phyloP scores from a whole-genome alignment of 2,113 vertebrate species.

The Campylorhamphus procurvoides region DNA sequence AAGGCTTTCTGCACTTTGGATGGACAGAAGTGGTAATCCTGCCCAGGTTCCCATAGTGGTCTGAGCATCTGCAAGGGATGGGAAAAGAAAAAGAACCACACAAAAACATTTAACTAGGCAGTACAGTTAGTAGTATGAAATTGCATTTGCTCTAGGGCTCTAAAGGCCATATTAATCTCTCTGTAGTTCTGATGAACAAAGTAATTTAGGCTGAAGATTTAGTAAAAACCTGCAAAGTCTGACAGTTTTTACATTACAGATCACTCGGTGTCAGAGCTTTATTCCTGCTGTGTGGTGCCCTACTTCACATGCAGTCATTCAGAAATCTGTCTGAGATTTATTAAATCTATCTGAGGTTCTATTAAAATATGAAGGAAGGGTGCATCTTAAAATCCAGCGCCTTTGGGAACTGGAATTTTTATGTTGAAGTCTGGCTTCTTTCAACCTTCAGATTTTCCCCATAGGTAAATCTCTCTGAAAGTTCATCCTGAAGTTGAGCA shows the following conservation, averaged over 20 bases:
- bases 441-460: not conserved
- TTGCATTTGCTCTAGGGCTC: not conserved
- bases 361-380: not conserved
- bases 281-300: not conserved
- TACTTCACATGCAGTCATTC: not conserved
- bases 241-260: not conserved
- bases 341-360: not conserved
- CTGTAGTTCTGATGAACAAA: slow-evolving; percentile 7
- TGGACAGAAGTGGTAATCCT: not conserved
- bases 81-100: not conserved
- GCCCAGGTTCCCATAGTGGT: not conserved
- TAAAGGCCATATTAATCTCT: not conserved
- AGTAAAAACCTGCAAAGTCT: slow-evolving; percentile 1
- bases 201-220: slow-evolving; percentile 6
- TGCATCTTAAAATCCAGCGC: not conserved
- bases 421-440: not conserved
- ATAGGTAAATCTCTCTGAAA: not conserved
- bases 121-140: not conserved
- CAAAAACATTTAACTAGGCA: not conserved
- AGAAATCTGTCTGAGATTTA: not conserved
- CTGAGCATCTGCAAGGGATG: not conserved
- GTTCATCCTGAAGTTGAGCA: not conserved
- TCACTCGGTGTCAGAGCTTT: not conserved
- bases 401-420: not conserved
- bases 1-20: not conserved